phyloP scores from a whole-genome alignment of 2,113 vertebrate genomes.

The Leptobrachium ailaonicum region DNA sequence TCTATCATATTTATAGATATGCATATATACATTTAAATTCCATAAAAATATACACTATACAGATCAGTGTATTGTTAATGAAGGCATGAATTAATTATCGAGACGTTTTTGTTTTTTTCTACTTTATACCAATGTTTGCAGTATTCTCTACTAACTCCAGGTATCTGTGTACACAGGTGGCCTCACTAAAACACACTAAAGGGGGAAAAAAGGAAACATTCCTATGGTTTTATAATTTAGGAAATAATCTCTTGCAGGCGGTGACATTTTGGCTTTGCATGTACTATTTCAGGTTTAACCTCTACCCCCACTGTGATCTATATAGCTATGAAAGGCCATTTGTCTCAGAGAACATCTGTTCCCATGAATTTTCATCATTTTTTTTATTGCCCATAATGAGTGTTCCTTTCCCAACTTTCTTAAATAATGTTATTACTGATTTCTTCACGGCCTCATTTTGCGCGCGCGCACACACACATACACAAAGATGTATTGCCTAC shows the following conservation, averaged over 20 bases:
- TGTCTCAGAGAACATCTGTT: slow-evolving; percentile 45
- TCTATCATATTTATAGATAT: too few relatives aligned
- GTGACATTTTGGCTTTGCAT: slow-evolving; percentile 50
- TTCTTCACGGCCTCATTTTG: not conserved
- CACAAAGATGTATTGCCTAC: not conserved
- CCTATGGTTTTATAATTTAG: slow-evolving; percentile 42
- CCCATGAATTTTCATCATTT: slow-evolving; percentile 30
- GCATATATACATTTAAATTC: too few relatives aligned
- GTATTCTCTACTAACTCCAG: not conserved
- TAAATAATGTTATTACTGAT: slow-evolving; percentile 11
- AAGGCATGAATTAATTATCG: too few relatives aligned
- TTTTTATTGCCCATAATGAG: not conserved
- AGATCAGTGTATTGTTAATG: too few relatives aligned
- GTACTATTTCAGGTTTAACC: slow-evolving; percentile 41
- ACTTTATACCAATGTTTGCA: too few relatives aligned
- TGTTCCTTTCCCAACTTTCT: not conserved
- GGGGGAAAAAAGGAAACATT: slow-evolving; percentile 11
- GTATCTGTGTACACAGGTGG: slow-evolving; percentile 26
- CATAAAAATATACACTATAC: too few relatives aligned
- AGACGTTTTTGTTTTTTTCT: too few relatives aligned
- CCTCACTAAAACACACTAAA: slow-evolving; percentile 33
- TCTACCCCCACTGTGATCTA: slow-evolving; percentile 25
- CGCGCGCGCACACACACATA: not conserved
- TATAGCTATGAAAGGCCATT: slow-evolving; percentile 30
- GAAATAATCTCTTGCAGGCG: slow-evolving; percentile 40